These are phyloP conservation scores for Eulemur mongoz DNA, from an alignment of 2,797 vertebrate genomes.

Conservation along the genomic window DNA sequence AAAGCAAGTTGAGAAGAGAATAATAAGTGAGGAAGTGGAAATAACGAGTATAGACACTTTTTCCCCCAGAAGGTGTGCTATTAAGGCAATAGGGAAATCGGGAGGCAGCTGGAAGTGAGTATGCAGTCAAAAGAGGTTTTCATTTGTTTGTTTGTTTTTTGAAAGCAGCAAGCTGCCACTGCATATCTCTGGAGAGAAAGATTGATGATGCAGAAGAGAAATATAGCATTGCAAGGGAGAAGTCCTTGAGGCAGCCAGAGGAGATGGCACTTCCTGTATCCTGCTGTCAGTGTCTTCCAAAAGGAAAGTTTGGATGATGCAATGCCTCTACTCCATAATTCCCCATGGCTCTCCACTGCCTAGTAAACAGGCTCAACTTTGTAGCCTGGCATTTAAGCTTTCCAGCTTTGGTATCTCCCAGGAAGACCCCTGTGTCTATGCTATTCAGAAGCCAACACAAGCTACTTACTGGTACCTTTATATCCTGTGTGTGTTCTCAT, in stretches of 20 bases:
- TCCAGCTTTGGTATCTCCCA: not conserved
- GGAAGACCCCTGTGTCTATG: not conserved
- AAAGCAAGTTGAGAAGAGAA: not conserved
- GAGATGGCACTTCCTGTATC: not conserved
- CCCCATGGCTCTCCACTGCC: too few species aligned
- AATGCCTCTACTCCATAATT: conserved; percentile 25
- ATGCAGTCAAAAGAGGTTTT: not conserved
- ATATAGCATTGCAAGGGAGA: not conserved
- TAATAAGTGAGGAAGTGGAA: not conserved
- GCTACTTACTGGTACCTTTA: not conserved
- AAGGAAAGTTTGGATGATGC: not conserved
- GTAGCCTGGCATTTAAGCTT: conserved; percentile 1
- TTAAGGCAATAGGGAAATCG: not conserved
- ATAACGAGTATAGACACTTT: not conserved
- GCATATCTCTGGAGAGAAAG: not conserved
- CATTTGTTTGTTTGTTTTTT: not conserved
- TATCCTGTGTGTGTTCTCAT: not conserved
- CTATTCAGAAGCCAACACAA: not conserved
- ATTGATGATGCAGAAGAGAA: not conserved
- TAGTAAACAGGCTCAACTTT: not conserved
- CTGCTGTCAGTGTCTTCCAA: not conserved
- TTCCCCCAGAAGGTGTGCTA: not conserved
- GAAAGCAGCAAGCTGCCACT: not conserved
- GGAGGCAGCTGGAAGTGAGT: not conserved
- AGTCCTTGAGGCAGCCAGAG: not conserved